These are phyloP conservation scores for Eunapius fragilis DNA, from an alignment of 37 sponge, comb jelly and placozoan genomes.

Conservation along the genomic window DNA sequence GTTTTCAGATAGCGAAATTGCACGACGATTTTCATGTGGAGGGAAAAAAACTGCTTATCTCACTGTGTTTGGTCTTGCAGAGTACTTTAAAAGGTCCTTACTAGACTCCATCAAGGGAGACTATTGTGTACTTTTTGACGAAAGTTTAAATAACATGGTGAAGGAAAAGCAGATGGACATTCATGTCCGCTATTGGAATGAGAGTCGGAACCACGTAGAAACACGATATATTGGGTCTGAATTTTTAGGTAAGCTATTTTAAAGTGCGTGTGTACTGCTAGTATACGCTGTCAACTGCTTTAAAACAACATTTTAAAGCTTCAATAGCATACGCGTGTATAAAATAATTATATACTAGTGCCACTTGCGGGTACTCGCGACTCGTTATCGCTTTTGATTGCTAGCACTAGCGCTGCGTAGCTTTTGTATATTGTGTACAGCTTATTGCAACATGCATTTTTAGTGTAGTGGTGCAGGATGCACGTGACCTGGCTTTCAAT, in stretches of 20 bases:
- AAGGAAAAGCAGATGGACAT: no score
- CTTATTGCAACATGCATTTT: neutral
- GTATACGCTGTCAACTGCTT: no score
- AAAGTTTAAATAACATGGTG: no score
- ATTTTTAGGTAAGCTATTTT: neutral
- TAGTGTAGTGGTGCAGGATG: slow-evolving; percentile 65
- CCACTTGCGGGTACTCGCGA: neutral
- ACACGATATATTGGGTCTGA: neutral
- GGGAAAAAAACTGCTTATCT: no score
- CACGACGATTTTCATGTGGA: no score
- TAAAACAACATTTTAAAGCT: neutral
- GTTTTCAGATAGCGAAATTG: no score
- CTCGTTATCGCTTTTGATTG: neutral
- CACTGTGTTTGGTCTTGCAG: no score
- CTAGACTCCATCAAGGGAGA: no score
- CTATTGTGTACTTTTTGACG: no score
- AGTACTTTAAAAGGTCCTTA: no score
- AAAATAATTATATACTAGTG: neutral
- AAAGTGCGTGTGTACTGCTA: neutral
- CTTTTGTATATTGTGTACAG: neutral
- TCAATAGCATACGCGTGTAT: neutral
- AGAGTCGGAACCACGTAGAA: no score
- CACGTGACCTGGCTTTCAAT: slow-evolving; percentile 46
- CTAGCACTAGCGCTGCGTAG: neutral
- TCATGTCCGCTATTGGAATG: no score